Evolutionary conservation across 2,113 vertebrate species (phyloP), one percentile per base, ranked within the genome.

Genomic region (Nasalis larvatus): DNA sequence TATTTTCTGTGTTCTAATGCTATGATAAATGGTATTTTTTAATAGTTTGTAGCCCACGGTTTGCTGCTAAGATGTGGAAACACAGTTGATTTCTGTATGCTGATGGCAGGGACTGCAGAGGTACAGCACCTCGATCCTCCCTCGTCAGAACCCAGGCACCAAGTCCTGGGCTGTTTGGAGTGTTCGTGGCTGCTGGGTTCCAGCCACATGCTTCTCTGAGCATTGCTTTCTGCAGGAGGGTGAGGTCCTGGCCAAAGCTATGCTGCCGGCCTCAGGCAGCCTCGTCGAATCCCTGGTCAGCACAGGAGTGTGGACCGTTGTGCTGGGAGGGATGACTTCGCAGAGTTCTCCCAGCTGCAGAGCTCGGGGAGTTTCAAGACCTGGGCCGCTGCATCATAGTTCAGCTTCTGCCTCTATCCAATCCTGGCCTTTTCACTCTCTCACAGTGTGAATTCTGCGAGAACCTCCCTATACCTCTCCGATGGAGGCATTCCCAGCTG

Each of bases 261-360:
- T 7, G 1, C 37, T 20, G 14, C 5, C 7, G 1, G 27, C 25
- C 8, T 32, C 2, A 0, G 8, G 86, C 1, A 18, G 35, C 60
- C 25, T 2, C 11, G 1, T 25, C 3, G 35, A 18, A 12, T 2
- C 32, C 6, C 37, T 21, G 4, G 35, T 9, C 27, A 7, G 2
- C 1, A 9, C 8, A 12, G 23, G 35, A 6, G 13, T 11, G 9
- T 6, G 3, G 10, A 9, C 14, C 7, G 30, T 9, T 30, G 30
- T 1, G 0, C 0, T 3, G 11, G 0, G 0, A 3, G 12, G 35
- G 18, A 0, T 3, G 52, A 35, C 30, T 42, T n/a, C 3, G n/a
- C 12, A 8, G 30, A 20, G 8, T 5, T 49, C 37, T 42, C 60
- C 3, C n/a, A 23, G 32, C 25, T 1, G 11, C 16, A 4, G 25